Evolutionary conservation across 2,797 vertebrate species (phyloP).

Genomic region (Dallia pectoralis): DNA sequence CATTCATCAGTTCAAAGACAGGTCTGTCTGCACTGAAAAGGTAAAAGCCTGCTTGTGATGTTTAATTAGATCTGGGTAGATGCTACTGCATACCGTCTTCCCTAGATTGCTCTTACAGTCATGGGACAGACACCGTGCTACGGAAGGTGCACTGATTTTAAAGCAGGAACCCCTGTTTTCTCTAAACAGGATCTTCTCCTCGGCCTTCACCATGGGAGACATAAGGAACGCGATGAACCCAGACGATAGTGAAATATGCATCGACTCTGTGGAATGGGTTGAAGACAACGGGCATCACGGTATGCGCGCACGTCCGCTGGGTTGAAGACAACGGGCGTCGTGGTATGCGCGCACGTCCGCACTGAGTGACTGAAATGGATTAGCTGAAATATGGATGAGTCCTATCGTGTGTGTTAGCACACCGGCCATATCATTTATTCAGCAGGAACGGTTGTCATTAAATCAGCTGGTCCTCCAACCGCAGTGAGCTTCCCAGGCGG

Average conservation of each 20-base stretch:
- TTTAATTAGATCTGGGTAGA: background rate
- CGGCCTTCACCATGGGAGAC: background rate
- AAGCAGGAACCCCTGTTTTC: slow-evolving; percentile 12
- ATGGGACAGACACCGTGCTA: too few relatives aligned
- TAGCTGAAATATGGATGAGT: slow-evolving; percentile 73
- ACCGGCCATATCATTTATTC: slow-evolving; percentile 70
- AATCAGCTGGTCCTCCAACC: slow-evolving; percentile 54
- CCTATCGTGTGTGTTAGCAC: slow-evolving; percentile 61
- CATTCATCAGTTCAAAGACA: slow-evolving; percentile 69
- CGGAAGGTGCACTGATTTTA: background rate
- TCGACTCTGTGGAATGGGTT: slow-evolving; percentile 26
- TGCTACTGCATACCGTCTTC: background rate
- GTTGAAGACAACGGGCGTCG: slow-evolving; percentile 20
- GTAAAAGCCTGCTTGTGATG: background rate
- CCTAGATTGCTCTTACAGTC: background rate
- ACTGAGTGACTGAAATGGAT: slow-evolving; percentile 47
- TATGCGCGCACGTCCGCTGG: slow-evolving; percentile 16
- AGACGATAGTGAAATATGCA: slow-evolving; percentile 40
- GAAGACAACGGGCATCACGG: slow-evolving; percentile 23
- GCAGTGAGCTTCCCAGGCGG: slow-evolving; percentile 38
- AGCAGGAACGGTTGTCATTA: slow-evolving; percentile 64
- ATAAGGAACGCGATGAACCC: slow-evolving; percentile 24
- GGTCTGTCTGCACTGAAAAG: slow-evolving; percentile 47
- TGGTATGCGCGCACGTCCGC: slow-evolving; percentile 15
- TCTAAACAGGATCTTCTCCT: background rate